A percentile compares a stretch with the other conserved stretches of the same genome.
phyloP scores from a whole-genome alignment of 2,797 vertebrate species.

The Anableps anableps region DNA sequence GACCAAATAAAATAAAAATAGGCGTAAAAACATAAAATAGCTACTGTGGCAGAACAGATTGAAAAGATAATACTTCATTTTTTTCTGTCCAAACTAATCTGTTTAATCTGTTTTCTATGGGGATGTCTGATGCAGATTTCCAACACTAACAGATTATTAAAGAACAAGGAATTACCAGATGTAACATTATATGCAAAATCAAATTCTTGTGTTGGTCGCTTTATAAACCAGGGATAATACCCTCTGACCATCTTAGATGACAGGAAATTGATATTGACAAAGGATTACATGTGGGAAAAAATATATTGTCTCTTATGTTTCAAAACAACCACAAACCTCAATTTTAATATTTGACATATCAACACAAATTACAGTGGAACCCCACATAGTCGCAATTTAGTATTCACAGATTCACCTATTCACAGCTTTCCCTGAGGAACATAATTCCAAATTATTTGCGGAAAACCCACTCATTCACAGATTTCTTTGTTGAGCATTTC shows the following conservation, averaged over 20 bases:
- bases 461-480: background rate
- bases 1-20: conserved; percentile 11
- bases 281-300: background rate
- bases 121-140: conserved; percentile 27
- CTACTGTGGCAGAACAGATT: conserved; percentile 5
- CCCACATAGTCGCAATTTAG: background rate
- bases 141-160: conserved; percentile 30
- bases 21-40: too few species aligned
- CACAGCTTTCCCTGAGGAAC: background rate
- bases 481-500: background rate
- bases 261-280: background rate
- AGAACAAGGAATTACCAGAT: conserved; percentile 15
- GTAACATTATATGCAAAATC: conserved; percentile 19
- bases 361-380: background rate
- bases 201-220: background rate
- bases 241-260: background rate
- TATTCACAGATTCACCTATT: background rate
- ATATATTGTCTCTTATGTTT: too few species aligned
- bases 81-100: conserved; percentile 27
- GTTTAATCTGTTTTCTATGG: conserved; percentile 15
- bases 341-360: background rate
- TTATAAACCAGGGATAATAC: conserved; percentile 5
- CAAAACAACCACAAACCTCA: too few species aligned
- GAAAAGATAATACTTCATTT: conserved; percentile 5
- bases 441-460: background rate